These are phyloP conservation scores for Penelope pileata DNA, from an alignment of 2,113 vertebrate genomes.

Conservation along the genomic window DNA sequence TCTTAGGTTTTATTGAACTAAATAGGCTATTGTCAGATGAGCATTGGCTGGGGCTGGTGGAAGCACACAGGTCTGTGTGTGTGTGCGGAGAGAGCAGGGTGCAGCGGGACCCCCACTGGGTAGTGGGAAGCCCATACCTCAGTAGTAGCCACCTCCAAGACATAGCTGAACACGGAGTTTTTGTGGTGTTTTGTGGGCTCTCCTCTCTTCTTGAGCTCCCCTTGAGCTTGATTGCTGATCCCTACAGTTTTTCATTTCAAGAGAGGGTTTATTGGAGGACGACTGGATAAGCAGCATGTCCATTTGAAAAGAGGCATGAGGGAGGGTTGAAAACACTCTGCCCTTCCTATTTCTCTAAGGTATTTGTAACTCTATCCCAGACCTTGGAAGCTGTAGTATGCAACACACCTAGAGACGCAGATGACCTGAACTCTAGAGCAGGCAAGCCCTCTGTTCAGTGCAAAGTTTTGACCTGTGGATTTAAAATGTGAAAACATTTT, in stretches of 20 bases:
- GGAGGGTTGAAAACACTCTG: neutral
- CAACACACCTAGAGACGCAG: neutral
- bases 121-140: rapidly evolving
- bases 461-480: neutral
- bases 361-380: neutral
- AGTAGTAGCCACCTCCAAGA: rapidly evolving
- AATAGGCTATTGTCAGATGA: neutral
- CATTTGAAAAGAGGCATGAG: neutral
- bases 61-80: neutral
- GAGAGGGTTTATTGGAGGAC: neutral
- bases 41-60: neutral
- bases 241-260: neutral
- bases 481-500: neutral
- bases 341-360: neutral
- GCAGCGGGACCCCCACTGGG: rapidly evolving
- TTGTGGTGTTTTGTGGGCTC: neutral
- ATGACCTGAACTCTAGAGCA: neutral
- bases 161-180: neutral
- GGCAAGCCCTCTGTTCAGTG: neutral
- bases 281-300: neutral
- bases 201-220: neutral
- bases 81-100: neutral
- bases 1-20: neutral
- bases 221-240: neutral
- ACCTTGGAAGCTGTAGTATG: neutral